A percentile compares a stretch with the other conserved stretches of the same genome.
These are phyloP conservation scores for Carcharodon carcharias DNA, from an alignment of 2,797 vertebrate genomes.

Conservation along the genomic window DNA sequence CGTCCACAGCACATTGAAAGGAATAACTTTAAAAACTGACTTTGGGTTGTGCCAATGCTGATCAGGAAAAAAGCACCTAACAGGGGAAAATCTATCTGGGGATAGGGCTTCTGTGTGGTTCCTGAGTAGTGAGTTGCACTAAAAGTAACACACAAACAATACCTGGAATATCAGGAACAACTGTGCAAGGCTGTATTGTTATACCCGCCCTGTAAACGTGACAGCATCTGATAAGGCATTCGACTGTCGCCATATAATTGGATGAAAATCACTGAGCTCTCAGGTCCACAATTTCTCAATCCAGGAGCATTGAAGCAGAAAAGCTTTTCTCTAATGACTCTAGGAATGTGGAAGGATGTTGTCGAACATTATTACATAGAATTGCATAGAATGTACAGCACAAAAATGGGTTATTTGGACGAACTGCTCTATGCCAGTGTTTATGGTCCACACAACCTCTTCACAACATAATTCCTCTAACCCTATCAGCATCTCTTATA, in stretches of 20 bases:
- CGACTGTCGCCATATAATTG: neutral
- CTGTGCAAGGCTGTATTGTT: neutral
- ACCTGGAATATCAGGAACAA: neutral
- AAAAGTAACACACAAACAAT: neutral
- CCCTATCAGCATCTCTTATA: neutral
- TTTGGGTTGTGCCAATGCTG: neutral
- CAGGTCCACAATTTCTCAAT: neutral
- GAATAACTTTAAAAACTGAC: neutral
- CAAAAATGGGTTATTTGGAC: neutral
- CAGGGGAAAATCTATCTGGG: neutral
- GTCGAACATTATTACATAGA: neutral
- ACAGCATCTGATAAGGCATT: neutral
- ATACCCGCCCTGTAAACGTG: neutral
- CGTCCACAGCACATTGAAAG: neutral
- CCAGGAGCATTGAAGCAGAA: neutral
- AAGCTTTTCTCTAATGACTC: neutral
- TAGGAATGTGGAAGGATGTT: neutral
- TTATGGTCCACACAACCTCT: neutral
- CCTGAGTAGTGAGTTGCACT: neutral
- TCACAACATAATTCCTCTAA: neutral
- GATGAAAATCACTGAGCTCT: neutral
- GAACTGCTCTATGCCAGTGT: neutral
- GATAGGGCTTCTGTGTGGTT: neutral
- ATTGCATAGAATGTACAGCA: neutral
- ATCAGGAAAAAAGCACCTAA: neutral